Base-by-base conservation (phyloP, 2,888 invertebrate species). In the Frankliniella intonsa region DNA sequence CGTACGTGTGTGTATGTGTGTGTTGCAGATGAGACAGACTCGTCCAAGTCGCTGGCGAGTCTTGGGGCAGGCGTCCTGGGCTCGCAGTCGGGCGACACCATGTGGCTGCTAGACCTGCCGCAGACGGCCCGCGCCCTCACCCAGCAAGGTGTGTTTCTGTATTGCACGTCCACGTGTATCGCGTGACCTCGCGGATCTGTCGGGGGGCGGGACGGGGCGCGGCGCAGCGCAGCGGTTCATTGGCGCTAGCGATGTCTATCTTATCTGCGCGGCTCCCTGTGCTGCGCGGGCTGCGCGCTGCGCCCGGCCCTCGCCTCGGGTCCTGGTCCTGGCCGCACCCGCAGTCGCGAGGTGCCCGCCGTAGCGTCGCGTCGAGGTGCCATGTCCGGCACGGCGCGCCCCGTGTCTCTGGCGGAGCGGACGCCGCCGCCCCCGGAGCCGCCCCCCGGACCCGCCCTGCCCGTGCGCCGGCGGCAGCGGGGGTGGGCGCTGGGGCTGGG, bases 41-140 rank as follows among this genome's bases (percentile, higher is more conserved):
- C 69, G 69, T 76, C 69, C 69, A 76, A 76, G 69, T 76, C 69
- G 9, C 69, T 76, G 22, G 69, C 69, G 69, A 76, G 69, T 76
- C 69, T 76, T 25, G 69, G 69, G 69, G 10, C 69, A 1, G 69
- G 69, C 69, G 69, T 76, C 76, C 82, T 86, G 80, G 86, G 86
- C 19, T 82, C 83, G 65, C 81, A 83, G 51, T 83, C 84, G 49
- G 91, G 91, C 87, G 90, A 90, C 89, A 91, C 91, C 87, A 92
- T 93, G 92, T 93, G 93, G 92, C 90, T 92, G 87, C 90, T 92
- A 87, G 92, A 92, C 88, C 84, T 86, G 38, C 85, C 86, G 22
- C 91, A 91, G 88, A 92, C 92, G 86, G 90, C 83, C n/a, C 69
- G 25, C 1, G 69, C 90, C 87, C 89, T 90, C 87, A 90, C 90